phyloP scores from a whole-genome alignment of 2,888 invertebrate species.

The Heliconius erato region DNA sequence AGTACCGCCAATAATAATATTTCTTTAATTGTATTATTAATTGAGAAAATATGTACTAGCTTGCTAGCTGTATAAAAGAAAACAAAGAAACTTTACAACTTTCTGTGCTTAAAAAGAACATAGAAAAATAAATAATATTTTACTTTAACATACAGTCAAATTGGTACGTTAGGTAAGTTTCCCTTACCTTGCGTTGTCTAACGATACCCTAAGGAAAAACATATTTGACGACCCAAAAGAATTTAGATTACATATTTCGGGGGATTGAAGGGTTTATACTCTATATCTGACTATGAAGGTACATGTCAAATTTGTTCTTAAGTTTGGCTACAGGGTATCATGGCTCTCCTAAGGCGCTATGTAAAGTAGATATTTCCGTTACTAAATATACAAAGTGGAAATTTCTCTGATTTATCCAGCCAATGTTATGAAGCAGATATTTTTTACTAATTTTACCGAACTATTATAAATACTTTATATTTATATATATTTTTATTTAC shows the following conservation, averaged over 20 bases:
- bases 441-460: no score
- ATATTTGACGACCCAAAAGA: constrained; percentile 41
- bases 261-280: constrained; percentile 32
- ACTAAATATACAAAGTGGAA: constrained; percentile 10
- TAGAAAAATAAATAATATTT: neutral
- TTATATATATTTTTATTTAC: no score
- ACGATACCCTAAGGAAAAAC: constrained; percentile 36
- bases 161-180: neutral
- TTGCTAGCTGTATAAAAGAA: neutral
- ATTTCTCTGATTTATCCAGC: neutral
- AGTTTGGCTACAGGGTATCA: neutral
- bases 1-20: no score
- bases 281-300: constrained; percentile 14
- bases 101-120: neutral
- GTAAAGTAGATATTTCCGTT: constrained; percentile 14
- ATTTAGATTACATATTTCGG: constrained; percentile 35
- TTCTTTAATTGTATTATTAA: no score
- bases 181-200: constrained; percentile 22
- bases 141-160: neutral
- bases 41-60: no score
- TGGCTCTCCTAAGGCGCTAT: neutral
- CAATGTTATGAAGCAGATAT: no score
- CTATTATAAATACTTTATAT: no score
- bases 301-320: constrained; percentile 21
- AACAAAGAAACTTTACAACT: neutral